Base-by-base conservation (phyloP, 2,797 vertebrate species). In the Malurus splendens region DNA sequence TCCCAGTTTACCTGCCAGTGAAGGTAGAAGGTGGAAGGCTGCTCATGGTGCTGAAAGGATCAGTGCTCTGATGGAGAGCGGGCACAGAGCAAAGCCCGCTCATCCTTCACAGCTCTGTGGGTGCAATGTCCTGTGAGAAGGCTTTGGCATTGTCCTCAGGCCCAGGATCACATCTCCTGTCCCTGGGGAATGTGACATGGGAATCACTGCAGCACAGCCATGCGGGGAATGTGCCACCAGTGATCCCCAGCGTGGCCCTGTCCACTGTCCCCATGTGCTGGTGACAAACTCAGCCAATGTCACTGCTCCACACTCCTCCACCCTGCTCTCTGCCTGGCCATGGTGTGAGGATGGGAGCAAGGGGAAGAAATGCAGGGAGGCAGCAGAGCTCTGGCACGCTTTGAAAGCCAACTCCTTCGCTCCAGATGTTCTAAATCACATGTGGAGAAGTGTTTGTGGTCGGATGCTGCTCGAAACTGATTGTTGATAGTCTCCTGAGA, bases 361-460 rank as follows among this genome's bases (percentile, higher is more conserved):
- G 67, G 51, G 89, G 81, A 60, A 80, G 50, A 47, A 70, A 85
- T 11, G n/a, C 32, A 39, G 54, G 33, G 79, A 84, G 62, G 61
- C 38, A 12, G 77, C 5, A 0, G 56, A 12, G 39, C 10, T 50
- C 92, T 83, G 80, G 86, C 80, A 45, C 5, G 61, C 73, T 87
- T 72, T 78, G 57, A 86, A 86, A 85, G 81, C 88, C 1, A 1
- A 24, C 78, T 85, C 73, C 85, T 78, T 65, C 3, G 2, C 70
- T 93, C 97, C 98, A 98, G 98, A 98, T 99, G 98, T 98, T 98
- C 98, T 96, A 96, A 97, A 98, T 99, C 98, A 97, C 98, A 98
- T 98, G 98, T 97, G 97, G 96, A 97, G 97, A 97, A 97, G 96
- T 97, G 97, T 98, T 97, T 97, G 93, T 97, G 98, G 98, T 98